phyloP scores from a whole-genome alignment of 2,113 vertebrate genomes.

The Nesoenas mayeri region DNA sequence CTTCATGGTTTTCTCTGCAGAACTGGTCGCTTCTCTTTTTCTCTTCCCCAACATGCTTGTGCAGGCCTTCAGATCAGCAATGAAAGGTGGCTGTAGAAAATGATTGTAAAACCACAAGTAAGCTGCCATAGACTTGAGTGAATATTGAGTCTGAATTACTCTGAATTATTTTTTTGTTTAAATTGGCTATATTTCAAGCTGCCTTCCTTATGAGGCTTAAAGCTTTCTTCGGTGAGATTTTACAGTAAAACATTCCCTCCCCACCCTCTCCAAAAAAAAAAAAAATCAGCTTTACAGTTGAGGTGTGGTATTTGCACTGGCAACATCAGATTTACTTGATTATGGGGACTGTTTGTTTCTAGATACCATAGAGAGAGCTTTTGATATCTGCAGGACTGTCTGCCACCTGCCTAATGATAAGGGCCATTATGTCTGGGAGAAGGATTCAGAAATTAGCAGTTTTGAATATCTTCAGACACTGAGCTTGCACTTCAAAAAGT shows the following conservation, averaged over 20 bases:
- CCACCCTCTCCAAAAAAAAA: fast-evolving
- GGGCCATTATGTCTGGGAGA: not conserved
- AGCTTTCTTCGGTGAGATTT: not conserved
- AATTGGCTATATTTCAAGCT: conserved; percentile 7
- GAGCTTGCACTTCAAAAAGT: not conserved
- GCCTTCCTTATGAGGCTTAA: not conserved
- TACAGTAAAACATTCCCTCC: not conserved
- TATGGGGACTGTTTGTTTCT: not conserved
- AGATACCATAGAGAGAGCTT: not conserved
- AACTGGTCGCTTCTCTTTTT: not conserved
- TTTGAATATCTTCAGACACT: not conserved
- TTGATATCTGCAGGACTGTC: not conserved
- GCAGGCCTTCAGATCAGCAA: not conserved
- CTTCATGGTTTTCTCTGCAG: not conserved
- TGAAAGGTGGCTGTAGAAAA: not conserved
- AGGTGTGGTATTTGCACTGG: not conserved
- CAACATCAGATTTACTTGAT: not conserved
- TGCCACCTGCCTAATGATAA: not conserved
- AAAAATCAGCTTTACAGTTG: not conserved
- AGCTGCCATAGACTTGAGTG: not conserved
- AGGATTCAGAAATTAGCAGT: not conserved
- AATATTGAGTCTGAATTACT: not conserved
- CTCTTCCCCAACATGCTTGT: not conserved
- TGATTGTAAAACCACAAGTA: not conserved
- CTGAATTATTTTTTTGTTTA: conserved; percentile 29